Base-by-base conservation (phyloP, 2,113 vertebrate species). In the Saiga tatarica region DNA sequence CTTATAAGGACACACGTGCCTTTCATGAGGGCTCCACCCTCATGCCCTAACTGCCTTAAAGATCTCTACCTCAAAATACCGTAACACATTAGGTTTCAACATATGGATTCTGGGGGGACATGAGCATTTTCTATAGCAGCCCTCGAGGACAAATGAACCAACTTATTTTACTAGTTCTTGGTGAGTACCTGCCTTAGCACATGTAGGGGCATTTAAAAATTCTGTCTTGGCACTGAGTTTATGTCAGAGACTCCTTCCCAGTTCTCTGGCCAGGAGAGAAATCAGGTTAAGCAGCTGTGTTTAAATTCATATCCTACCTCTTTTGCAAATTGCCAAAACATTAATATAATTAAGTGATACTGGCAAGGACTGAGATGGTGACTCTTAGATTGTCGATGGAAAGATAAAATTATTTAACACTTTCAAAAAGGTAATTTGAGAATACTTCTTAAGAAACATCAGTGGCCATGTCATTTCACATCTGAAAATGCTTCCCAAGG, bases 241-340 rank as follows among this genome's bases (percentile, higher is more conserved):
- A 39, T 64, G 6, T 59, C 79, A 89, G 64, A 78, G 28, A 82
- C 19, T 87, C 17, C 30, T 94, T 96, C 9, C 16, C 50, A 92
- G 21, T 59, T 92, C 52, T 85, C 81, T 92, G 19, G 30, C 26
- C 12, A 78, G 19, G 17, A 94, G 13, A 89, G 45, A 89, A 83
- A 84, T n/a, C 21, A 64, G 36, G 90, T 64, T 71, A 55, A 85
- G 92, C 5, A 57, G 21, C n/a, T 85, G 14, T 71, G 52, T 88
- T 95, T 87, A 92, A 92, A 88, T 55, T 59, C 88, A 90, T 47
- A 45, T 47, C 60, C 78, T 53, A 79, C 17, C 4, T 62, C 39
- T 94, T 84, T 94, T 86, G 89, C 53, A 88, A 91, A 55, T 88
- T 92, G 91, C 16, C 74, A 87, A 94, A 93, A 60, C 28, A 86